A percentile compares a stretch with the other conserved stretches of the same genome.
These are phyloP conservation scores for Galeopterus variegatus DNA, from an alignment of 2,113 vertebrate species.

Conservation along the genomic window DNA sequence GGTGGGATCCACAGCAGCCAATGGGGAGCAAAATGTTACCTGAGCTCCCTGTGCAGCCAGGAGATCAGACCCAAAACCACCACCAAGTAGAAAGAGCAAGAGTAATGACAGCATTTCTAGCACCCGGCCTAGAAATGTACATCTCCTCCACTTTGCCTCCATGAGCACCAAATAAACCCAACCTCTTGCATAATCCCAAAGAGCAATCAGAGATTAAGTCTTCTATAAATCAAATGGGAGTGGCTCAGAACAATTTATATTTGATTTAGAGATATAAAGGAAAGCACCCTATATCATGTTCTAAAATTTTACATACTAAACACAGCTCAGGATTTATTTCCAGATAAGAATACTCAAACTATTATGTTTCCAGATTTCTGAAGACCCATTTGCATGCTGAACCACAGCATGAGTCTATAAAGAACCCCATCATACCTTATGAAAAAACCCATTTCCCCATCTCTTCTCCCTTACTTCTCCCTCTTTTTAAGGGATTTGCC, in stretches of 20 bases:
- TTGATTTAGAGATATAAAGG: not conserved
- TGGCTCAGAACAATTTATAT: not conserved
- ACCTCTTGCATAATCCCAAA: not conserved
- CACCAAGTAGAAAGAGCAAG: not conserved
- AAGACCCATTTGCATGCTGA: not conserved
- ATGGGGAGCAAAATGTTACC: not conserved
- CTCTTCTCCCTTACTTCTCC: not conserved
- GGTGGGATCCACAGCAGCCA: not conserved
- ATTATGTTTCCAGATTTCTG: not conserved
- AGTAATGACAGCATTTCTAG: not conserved
- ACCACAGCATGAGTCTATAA: not conserved
- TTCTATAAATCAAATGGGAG: not conserved
- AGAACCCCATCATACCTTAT: not conserved
- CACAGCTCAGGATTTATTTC: not conserved
- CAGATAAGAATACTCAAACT: not conserved
- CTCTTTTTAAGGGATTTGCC: not conserved
- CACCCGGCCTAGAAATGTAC: no score
- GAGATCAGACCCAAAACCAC: not conserved
- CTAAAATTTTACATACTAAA: not conserved
- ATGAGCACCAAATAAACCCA: rapidly evolving
- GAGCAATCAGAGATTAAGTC: not conserved
- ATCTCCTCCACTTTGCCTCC: not conserved
- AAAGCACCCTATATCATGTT: not conserved
- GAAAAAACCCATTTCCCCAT: not conserved
- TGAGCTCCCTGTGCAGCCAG: not conserved